phyloP scores from a whole-genome alignment of 2,113 vertebrate species.

The Gymnogyps californianus region DNA sequence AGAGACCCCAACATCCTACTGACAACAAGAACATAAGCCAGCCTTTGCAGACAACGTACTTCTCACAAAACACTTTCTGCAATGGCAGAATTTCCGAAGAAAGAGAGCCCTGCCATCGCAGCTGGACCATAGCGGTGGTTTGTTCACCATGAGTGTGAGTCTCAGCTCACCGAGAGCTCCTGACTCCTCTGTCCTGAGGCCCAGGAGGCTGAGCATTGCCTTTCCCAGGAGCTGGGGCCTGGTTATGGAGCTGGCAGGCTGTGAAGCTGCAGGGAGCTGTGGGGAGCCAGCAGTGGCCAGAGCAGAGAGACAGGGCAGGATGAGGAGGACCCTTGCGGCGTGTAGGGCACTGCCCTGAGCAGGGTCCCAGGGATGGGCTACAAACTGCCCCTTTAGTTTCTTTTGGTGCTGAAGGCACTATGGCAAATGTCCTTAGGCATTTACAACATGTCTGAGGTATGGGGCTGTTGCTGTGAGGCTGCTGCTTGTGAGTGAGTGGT shows the following conservation, averaged over 20 bases:
- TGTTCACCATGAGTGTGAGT: accelerated
- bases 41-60: neutral
- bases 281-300: accelerated
- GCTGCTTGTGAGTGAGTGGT: neutral
- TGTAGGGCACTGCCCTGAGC: neutral
- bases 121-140: accelerated
- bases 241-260: neutral
- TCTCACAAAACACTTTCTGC: neutral
- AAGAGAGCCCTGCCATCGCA: neutral
- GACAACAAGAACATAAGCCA: neutral
- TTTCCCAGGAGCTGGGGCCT: neutral
- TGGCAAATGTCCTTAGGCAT: neutral
- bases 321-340: neutral
- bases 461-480: neutral
- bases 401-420: neutral
- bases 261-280: neutral
- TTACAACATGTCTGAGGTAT: neutral
- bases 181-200: accelerated
- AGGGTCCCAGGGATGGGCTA: neutral
- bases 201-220: neutral
- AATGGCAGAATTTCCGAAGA: neutral
- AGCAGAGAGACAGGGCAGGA: neutral
- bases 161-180: neutral
- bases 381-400: neutral
- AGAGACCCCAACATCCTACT: neutral